phyloP scores from a whole-genome alignment of 2,113 vertebrate genomes.

The Rhinoderma darwinii region DNA sequence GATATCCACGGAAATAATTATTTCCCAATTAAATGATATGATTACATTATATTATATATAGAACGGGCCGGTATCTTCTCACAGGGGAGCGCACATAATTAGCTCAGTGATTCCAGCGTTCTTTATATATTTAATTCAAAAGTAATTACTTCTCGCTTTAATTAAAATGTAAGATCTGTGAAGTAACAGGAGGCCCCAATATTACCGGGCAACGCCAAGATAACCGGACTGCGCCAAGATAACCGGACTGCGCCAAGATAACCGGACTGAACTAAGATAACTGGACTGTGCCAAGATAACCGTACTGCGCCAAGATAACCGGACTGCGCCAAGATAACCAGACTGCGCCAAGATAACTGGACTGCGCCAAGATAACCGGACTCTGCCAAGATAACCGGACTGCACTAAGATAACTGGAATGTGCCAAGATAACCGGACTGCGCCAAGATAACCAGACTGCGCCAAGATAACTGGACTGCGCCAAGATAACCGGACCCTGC shows the following conservation, averaged over 20 bases:
- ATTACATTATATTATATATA: slow-evolving; percentile 23
- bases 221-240: neutral
- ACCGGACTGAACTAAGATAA: neutral
- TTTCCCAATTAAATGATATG: slow-evolving; percentile 34
- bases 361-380: neutral
- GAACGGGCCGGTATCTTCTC: neutral
- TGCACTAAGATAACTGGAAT: neutral
- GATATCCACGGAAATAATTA: slow-evolving; percentile 38
- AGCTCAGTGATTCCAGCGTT: slow-evolving; percentile 27
- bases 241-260: neutral
- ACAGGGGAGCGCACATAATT: slow-evolving; percentile 11
- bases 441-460: neutral
- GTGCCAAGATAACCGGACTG: neutral
- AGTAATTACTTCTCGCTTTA: slow-evolving; percentile 52
- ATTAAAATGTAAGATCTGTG: slow-evolving; percentile 37
- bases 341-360: neutral
- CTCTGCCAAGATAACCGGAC: neutral
- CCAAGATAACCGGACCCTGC: neutral
- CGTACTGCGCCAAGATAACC: neutral
- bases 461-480: neutral
- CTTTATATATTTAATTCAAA: slow-evolving; percentile 52
- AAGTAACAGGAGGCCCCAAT: neutral
- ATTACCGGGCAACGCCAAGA: neutral
- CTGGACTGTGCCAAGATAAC: neutral
- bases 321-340: neutral